Evolutionary conservation across 1,140 invertebrate genomes (phyloP).

Genomic region (Hesperophylax magnus): DNA sequence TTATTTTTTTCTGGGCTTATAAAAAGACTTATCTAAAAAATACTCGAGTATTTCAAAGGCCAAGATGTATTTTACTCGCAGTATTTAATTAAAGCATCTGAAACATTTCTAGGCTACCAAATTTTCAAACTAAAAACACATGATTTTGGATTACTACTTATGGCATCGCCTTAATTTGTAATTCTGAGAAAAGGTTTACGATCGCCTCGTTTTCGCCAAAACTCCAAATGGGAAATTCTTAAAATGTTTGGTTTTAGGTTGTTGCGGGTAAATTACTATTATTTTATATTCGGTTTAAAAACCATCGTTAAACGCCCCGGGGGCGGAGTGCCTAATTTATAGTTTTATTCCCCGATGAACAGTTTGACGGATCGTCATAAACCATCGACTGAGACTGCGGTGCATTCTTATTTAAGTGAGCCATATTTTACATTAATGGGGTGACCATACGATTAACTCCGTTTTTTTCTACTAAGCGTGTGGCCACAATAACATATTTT

Average conservation of each 20-base stretch:
- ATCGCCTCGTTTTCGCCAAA: not conserved
- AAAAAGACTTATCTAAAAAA: too few species aligned
- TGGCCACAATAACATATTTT: too few species aligned
- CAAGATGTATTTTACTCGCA: too few species aligned
- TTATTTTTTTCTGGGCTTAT: too few species aligned
- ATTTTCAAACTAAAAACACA: too few species aligned
- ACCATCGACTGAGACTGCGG: not conserved
- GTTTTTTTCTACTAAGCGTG: not conserved
- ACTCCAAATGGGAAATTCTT: slow-evolving; percentile 9
- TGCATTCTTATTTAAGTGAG: slow-evolving; percentile 10
- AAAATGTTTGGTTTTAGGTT: slow-evolving; percentile 13
- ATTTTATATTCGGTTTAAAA: slow-evolving; percentile 21
- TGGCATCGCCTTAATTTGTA: too few species aligned
- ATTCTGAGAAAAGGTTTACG: slow-evolving; percentile 14
- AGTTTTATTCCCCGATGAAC: slow-evolving; percentile 35
- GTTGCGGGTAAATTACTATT: slow-evolving; percentile 31
- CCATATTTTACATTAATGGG: slow-evolving; percentile 39
- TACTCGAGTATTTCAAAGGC: too few species aligned
- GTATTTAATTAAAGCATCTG: too few species aligned
- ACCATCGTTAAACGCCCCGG: slow-evolving; percentile 11
- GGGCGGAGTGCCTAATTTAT: slow-evolving; percentile 32
- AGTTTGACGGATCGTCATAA: slow-evolving; percentile 32
- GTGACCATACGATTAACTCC: slow-evolving; percentile 13
- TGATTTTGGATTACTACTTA: too few species aligned
- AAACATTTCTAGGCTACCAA: too few species aligned